phyloP scores from a whole-genome alignment of 2,113 vertebrate genomes.

The Gavia stellata region DNA sequence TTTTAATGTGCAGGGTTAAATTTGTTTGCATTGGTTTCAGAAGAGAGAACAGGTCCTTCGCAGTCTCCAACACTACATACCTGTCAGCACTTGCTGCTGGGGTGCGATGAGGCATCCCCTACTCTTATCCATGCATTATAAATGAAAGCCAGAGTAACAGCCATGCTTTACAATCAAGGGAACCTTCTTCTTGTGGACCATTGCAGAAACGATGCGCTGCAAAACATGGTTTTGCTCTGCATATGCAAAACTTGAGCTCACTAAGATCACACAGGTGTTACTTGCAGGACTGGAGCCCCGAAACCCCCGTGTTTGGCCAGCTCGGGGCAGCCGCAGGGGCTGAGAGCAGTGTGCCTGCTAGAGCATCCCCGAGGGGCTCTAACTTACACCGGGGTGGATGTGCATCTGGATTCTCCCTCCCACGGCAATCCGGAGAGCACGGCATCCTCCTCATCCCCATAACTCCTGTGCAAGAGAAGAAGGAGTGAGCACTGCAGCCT shows the following conservation, averaged over 20 bases:
- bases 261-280: not conserved
- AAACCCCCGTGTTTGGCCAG: not conserved
- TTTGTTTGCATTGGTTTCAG: not conserved
- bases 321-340: not conserved
- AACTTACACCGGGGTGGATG: not conserved
- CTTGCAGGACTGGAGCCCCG: not conserved
- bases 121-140: accelerated
- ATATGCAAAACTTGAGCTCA: not conserved
- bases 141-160: not conserved
- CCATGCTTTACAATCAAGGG: not conserved
- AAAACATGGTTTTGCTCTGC: not conserved
- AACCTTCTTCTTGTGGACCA: not conserved
- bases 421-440: not conserved
- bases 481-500: not conserved
- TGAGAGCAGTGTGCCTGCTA: accelerated
- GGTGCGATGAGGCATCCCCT: not conserved
- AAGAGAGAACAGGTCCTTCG: not conserved
- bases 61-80: not conserved
- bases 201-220: accelerated
- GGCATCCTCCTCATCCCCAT: not conserved
- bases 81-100: not conserved
- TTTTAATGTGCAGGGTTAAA: not conserved
- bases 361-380: not conserved
- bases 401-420: not conserved
- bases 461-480: not conserved